phyloP scores from a whole-genome alignment of 2,797 vertebrate genomes.

The Staurois parvus region DNA sequence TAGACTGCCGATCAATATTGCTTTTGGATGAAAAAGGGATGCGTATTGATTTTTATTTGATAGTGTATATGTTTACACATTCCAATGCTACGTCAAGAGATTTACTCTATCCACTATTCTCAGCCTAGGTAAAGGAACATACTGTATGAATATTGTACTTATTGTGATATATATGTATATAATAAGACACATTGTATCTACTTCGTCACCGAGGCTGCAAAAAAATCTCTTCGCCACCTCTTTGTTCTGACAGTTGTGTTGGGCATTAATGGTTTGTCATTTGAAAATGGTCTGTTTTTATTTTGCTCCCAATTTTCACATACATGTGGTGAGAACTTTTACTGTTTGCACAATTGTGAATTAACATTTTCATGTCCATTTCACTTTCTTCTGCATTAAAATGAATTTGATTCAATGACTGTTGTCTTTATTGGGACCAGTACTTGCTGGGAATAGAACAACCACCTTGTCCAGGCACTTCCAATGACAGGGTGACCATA shows the following conservation, averaged over 20 bases:
- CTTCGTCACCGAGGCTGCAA: no score
- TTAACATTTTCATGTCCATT: constrained; percentile 5
- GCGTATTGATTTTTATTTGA: background rate
- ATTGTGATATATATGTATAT: background rate
- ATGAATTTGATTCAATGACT: constrained; percentile 14
- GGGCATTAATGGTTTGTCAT: constrained; percentile 14
- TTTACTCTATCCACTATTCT: background rate
- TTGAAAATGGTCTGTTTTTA: background rate
- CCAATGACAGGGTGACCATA: no score
- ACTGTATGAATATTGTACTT: background rate
- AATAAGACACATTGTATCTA: background rate
- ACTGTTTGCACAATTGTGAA: constrained; percentile 29
- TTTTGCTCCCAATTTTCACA: background rate
- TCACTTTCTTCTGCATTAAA: constrained; percentile 48
- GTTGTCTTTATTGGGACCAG: no score
- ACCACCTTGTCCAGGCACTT: no score
- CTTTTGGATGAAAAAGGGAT: background rate
- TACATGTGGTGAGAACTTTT: background rate
- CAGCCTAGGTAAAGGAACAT: background rate
- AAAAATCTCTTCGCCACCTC: background rate
- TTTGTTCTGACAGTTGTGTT: background rate
- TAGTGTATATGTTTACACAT: constrained; percentile 30
- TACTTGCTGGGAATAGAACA: no score
- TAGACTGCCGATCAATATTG: background rate
- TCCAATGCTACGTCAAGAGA: background rate